A percentile compares a stretch with the other conserved stretches of the same genome.
These are phyloP conservation scores for Drosophila seclusa DNA, from an alignment of 2,888 invertebrate genomes.

Conservation along the genomic window DNA sequence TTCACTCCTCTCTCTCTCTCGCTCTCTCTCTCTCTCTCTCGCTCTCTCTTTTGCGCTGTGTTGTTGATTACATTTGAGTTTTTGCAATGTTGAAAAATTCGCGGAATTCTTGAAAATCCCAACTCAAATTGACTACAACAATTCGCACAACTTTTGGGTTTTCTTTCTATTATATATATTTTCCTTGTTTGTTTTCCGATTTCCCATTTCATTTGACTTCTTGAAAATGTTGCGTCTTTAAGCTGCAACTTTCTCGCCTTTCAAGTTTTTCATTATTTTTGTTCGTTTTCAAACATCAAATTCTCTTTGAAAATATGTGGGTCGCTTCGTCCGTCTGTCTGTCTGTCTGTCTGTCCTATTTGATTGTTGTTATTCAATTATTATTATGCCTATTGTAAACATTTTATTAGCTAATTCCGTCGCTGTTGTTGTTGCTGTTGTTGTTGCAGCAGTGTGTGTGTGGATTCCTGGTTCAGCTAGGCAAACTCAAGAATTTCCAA, in stretches of 20 bases:
- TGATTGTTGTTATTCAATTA: slow-evolving; percentile 26
- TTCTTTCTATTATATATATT: background rate
- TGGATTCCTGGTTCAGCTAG: slow-evolving; percentile 51
- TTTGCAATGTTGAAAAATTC: background rate
- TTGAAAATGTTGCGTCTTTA: background rate
- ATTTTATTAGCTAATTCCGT: slow-evolving; percentile 16
- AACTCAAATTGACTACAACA: background rate
- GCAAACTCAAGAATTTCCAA: slow-evolving; percentile 45
- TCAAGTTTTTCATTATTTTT: background rate
- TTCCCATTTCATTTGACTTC: background rate
- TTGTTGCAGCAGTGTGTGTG: background rate
- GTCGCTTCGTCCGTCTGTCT: background rate
- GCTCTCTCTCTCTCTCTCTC: background rate
- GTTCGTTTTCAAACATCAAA: background rate
- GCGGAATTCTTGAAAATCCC: background rate
- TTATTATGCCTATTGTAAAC: slow-evolving; percentile 34
- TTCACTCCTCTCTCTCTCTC: background rate
- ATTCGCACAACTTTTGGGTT: background rate
- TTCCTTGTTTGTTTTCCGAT: background rate
- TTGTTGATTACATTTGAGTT: background rate
- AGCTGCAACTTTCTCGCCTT: background rate
- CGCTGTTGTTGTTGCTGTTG: background rate
- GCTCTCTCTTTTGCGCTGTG: background rate
- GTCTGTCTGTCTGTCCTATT: background rate
- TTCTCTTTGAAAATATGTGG: background rate